Base-by-base conservation (phyloP, 2,888 invertebrate species). In the Hydriomena furcata region DNA sequence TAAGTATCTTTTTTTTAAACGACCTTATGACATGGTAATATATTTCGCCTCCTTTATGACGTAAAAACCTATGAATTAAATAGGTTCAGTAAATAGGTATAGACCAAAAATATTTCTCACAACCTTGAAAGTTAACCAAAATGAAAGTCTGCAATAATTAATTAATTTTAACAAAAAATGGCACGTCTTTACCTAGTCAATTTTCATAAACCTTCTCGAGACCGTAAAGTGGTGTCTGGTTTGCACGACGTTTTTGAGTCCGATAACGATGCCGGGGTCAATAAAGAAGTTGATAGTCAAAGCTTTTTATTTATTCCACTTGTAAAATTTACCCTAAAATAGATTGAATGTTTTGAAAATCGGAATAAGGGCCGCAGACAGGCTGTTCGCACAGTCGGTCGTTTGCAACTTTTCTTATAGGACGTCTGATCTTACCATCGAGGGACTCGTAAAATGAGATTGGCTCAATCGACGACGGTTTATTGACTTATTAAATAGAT, bases 401-500 rank as follows among this genome's bases (percentile, higher is more conserved):
- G 68, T 68, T 71, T 68, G 73, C 68, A 78, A 77, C 68, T 77
- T 79, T 79, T 66, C 67, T 66, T 70, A 63, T 69, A 73, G 73
- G 67, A 68, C 66, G 72, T 72, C 77, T 82, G 82, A 82, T 78
- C 75, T 63, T 69, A 76, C 74, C 74, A 76, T 66, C 82, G 53
- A 70, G 84, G 81, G 84, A 81, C 76, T 82, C 83, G 70, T 86
- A 85, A 86, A 86, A 79, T 73, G 78, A 83, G 86, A 86, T 86
- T 86, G 84, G 77, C 70, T 73, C 82, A 79, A 83, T 84, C 82
- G 82, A 71, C 75, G 76, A 72, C 75, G 78, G 74, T 85, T 85
- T 84, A 84, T 82, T 81, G 84, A 83, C 84, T 84, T 85, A 85
- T 85, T 85, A 84, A 84, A 85, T 84, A 76, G 82, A 84, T 84